A percentile compares a stretch with the other conserved stretches of the same genome.
Evolutionary conservation across 2,888 invertebrate genomes (phyloP).

Genomic region (Rhimphoctona megacephalus): DNA sequence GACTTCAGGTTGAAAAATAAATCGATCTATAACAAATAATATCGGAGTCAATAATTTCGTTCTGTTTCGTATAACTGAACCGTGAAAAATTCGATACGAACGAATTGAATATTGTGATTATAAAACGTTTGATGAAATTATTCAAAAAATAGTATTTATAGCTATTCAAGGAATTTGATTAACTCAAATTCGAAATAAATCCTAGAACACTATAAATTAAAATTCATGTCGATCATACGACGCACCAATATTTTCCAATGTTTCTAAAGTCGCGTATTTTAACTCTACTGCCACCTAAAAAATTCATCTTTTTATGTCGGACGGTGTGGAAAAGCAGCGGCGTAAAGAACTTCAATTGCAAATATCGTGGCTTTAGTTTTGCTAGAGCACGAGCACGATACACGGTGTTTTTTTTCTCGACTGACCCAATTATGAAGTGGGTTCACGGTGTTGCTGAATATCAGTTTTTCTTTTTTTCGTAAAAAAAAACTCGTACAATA

Average conservation of each 20-base stretch:
- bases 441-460: background rate
- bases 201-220: too few species aligned
- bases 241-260: background rate
- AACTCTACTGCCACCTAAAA: background rate
- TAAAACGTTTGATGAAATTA: too few species aligned
- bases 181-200: background rate
- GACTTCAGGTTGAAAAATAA: too few species aligned
- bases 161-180: too few species aligned
- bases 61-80: too few species aligned
- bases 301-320: background rate
- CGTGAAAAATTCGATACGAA: too few species aligned
- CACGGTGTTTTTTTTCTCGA: slow-evolving; percentile 9
- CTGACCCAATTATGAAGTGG: slow-evolving; percentile 32
- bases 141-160: too few species aligned
- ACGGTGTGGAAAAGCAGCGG: background rate
- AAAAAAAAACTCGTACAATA: background rate
- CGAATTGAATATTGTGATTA: too few species aligned
- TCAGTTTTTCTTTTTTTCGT: background rate
- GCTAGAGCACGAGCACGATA: slow-evolving; percentile 12
- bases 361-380: background rate
- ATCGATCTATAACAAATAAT: too few species aligned
- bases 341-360: background rate
- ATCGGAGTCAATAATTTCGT: too few species aligned
- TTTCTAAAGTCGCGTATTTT: too few species aligned
- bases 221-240: background rate